phyloP scores from a whole-genome alignment of 2,113 vertebrate species.

The Rhinoptilus africanus region DNA sequence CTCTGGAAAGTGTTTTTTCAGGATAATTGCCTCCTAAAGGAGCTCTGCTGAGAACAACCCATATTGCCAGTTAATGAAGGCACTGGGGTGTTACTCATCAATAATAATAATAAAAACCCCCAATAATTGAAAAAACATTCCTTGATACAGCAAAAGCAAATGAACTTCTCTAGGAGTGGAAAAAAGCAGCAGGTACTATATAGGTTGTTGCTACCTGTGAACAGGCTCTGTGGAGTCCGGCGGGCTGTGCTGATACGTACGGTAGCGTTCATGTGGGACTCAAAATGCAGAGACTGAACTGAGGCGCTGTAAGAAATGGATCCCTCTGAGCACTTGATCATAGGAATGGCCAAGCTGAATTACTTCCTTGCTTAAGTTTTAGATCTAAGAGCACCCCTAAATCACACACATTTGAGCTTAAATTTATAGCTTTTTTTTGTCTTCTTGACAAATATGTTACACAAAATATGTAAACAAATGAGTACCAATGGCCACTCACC shows the following conservation, averaged over 20 bases:
- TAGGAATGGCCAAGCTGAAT: background rate
- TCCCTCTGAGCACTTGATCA: background rate
- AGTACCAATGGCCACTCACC: background rate
- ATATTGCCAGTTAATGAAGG: background rate
- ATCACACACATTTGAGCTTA: background rate
- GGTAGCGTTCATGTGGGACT: background rate
- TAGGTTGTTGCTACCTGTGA: background rate
- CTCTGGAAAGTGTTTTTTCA: background rate
- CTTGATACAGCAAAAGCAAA: background rate
- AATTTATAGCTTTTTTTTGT: background rate
- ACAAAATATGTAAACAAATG: background rate
- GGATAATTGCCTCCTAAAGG: background rate
- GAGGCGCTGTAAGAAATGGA: background rate
- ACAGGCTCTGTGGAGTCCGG: background rate
- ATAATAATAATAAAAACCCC: rapidly evolving
- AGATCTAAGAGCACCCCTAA: background rate
- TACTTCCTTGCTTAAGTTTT: background rate
- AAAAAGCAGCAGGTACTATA: background rate
- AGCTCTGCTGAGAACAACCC: background rate
- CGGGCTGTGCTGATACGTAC: background rate
- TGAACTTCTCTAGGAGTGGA: background rate
- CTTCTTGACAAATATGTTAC: background rate
- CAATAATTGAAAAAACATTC: background rate
- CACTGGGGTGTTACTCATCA: background rate
- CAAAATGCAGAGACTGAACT: background rate